Conservation (phyloP, 2,888 invertebrate genomes). For the Gari tellinella region DNA sequence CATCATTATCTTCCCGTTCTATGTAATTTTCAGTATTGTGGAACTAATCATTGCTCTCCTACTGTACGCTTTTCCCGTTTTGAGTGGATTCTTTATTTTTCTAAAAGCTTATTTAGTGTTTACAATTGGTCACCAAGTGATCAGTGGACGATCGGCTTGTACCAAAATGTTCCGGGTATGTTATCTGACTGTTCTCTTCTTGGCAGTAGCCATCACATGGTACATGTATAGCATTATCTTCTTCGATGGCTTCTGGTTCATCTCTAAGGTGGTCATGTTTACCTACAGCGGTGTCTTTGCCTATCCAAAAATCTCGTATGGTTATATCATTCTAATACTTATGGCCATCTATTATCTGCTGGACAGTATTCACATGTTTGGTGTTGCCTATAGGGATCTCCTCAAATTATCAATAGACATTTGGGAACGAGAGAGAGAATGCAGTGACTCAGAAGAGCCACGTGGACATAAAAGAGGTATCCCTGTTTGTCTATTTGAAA, state of each 20-base stretch:
- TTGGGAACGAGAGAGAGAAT: neutral
- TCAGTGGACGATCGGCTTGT: neutral
- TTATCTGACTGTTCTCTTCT: conserved; percentile 8
- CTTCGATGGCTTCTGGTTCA: conserved; percentile 49
- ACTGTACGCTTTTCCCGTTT: conserved; percentile 34
- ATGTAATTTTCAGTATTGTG: conserved; percentile 19
- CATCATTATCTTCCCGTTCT: conserved; percentile 8
- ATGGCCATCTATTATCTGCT: conserved; percentile 45
- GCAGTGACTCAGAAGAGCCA: neutral
- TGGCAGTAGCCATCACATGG: conserved; percentile 24
- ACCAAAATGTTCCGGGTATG: neutral
- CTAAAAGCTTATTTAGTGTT: conserved; percentile 19
- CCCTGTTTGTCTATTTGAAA: conserved; percentile 17
- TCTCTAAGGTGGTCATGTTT: conserved; percentile 43
- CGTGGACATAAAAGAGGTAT: conserved; percentile 26
- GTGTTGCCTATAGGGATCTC: conserved; percentile 28
- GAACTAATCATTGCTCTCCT: conserved; percentile 22
- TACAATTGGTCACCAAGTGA: neutral
- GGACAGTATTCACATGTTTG: conserved; percentile 34
- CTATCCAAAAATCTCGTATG: conserved; percentile 42
- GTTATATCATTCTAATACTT: conserved; percentile 37
- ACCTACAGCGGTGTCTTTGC: conserved; percentile 47
- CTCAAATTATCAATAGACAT: conserved; percentile 30
- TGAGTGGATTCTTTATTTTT: conserved; percentile 31
- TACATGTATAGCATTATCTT: conserved; percentile 48